Evolutionary conservation across 30 jellyfish, hydroid and myxozoan species (phyloP), one percentile per base, ranked within the genome.

Genomic region (Aurelia aurita): DNA sequence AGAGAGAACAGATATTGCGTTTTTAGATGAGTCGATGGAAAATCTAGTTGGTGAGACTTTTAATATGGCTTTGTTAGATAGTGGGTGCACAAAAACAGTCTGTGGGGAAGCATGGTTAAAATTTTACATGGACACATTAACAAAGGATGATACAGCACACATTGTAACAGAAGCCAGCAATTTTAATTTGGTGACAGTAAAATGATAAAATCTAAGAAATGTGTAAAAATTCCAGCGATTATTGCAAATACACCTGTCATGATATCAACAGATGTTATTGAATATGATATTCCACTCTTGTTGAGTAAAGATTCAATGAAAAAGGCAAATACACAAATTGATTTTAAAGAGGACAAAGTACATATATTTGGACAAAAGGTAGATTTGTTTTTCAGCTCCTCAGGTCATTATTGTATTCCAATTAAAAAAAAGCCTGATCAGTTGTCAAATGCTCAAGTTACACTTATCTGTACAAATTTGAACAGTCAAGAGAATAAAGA

Each of bases 71-170:
- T 18, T 84, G 9, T 57, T 72, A 20, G 94, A 84, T 71, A 18
- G 69, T 14, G 94, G 94, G 5, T 84, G 90, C 57, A 57, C 82
- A 13, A 44, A 81, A 67, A 39, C 89, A 34, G 91, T 81, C n/a
- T 81, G 86, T 67, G 86, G 84, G 69, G 69, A 68, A 64, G 23
- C 15, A 11, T 81, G 88, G 86, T 59, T 84, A 39, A 32, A 84
- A 49, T 71, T 27, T 72, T 84, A 39, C 55, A 28, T 57, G 14
- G 89, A 84, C 25, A 57, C 43, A 13, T 49, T 72, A 27, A 16
- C 80, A 9, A 15, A 0, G 21, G 57, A 65, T 6, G 86, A 81
- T 28, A 13, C 8, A 15, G 10, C 75, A 21, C 10, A 49, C 18
- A 60, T 84, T 19, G 31, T 16, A 13, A 43, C 57, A 29, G 26